Evolutionary conservation across 2,888 invertebrate species (phyloP), one percentile per base, ranked within the genome.

Genomic region (Scaptomyza parva): DNA sequence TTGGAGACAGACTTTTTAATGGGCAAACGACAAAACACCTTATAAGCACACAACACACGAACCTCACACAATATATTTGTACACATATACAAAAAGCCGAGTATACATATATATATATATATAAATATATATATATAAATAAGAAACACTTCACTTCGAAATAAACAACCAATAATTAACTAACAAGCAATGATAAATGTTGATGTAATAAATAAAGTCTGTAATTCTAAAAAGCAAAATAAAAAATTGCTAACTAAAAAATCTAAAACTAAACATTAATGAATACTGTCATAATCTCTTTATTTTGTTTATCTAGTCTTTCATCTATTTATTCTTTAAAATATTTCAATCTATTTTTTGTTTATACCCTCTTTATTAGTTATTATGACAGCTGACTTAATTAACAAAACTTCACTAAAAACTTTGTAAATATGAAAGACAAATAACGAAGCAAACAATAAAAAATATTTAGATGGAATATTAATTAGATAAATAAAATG

Each of bases 1-100:
- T 64, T 70, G 55, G 39, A 44, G 24, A 50, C 47, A 50, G 52
- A 53, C 47, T 61, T 71, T 55, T 44, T 40, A 60, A 55, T 24
- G 37, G 24, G 43, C 39, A 67, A 17, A 17, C 14, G 47, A 66
- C 57, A 59, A 35, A 54, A 76, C 63, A 74, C 60, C 43, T 69
- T 60, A 63, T 75, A 55, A 71, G 64, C 76, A 80, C 80, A 78
- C 80, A 80, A 83, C 80, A 86, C 70, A 80, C 72, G 62, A 84
- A 86, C 86, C 86, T 82, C 86, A 86, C 86, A 84, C 84, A 22
- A 54, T 69, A 53, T 39, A 60, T 55, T 57, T 48, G 59, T 54
- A 70, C 59, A 70, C 55, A 69, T 76, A 66, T 79, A 60, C 58
- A 53, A 61, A 28, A 52, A 35, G 54, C n/a, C 47, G 18, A 47